A percentile compares a stretch with the other conserved stretches of the same genome.
Conservation (phyloP, 1,140 invertebrate species). For the Dreissena polymorpha region DNA sequence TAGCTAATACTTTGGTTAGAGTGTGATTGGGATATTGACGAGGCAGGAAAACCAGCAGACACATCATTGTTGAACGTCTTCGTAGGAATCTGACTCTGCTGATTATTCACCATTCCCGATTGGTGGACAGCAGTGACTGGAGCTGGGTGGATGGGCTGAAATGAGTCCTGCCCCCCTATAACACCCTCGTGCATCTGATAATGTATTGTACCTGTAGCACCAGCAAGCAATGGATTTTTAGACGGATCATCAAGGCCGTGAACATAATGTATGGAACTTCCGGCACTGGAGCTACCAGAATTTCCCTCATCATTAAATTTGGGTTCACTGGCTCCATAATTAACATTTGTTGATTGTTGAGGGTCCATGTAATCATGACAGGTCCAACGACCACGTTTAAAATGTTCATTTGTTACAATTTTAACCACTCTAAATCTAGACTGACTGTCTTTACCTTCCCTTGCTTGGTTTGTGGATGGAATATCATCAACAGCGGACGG, state of each 20-base stretch:
- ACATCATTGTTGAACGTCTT: slow-evolving; percentile 17
- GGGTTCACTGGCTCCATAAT: slow-evolving; percentile 58
- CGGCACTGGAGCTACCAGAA: slow-evolving; percentile 73
- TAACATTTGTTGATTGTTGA: slow-evolving; percentile 79
- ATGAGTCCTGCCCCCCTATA: slow-evolving; percentile 39
- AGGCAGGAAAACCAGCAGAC: not conserved
- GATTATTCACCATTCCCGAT: slow-evolving; percentile 12
- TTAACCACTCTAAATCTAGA: slow-evolving; percentile 94
- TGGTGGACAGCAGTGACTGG: slow-evolving; percentile 41
- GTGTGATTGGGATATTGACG: slow-evolving; percentile 51
- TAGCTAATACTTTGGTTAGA: slow-evolving; percentile 55
- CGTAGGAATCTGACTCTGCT: slow-evolving; percentile 31
- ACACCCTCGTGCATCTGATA: slow-evolving; percentile 43
- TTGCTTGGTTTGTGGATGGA: slow-evolving; percentile 13
- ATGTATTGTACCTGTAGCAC: slow-evolving; percentile 52
- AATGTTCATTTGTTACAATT: slow-evolving; percentile 94
- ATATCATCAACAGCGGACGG: slow-evolving; percentile 49
- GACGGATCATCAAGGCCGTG: slow-evolving; percentile 73
- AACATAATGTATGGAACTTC: slow-evolving; percentile 75
- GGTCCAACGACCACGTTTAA: slow-evolving; percentile 95
- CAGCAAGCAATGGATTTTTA: slow-evolving; percentile 70
- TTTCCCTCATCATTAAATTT: slow-evolving; percentile 59
- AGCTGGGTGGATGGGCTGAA: slow-evolving; percentile 56
- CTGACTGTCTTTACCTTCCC: slow-evolving; percentile 59
- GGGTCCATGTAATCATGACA: slow-evolving; percentile 97